Evolutionary conservation across 2,113 vertebrate species (phyloP).

Genomic region (Microcebus lehilahytsara): DNA sequence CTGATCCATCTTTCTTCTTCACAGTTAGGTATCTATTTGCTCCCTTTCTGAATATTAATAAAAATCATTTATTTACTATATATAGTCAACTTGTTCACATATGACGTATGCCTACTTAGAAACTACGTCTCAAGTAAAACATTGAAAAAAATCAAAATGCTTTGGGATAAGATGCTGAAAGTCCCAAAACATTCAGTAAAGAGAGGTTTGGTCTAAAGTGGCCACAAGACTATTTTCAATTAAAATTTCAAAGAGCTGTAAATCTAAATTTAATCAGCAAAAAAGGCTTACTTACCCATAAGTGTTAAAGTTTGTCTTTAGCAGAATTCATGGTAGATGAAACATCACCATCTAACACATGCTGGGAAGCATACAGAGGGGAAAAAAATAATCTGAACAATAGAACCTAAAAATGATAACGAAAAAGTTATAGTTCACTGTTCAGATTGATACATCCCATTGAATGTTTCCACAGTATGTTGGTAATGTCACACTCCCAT

Average conservation of each 20-base stretch:
- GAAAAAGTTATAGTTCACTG: constrained; percentile 9
- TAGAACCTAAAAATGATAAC: constrained; percentile 5
- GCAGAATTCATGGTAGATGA: constrained; percentile 36
- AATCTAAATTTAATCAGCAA: constrained; percentile 31
- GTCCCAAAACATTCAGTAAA: constrained; percentile 28
- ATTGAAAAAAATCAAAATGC: constrained; percentile 26
- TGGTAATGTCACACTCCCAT: constrained; percentile 41
- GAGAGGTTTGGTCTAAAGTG: not conserved
- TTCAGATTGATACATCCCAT: not conserved
- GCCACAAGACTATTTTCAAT: constrained; percentile 40
- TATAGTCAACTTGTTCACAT: constrained; percentile 60
- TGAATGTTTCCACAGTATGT: constrained; percentile 16
- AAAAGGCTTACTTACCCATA: constrained; percentile 46
- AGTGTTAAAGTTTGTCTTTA: constrained; percentile 39
- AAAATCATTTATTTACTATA: constrained; percentile 70
- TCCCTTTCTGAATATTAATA: constrained; percentile 88
- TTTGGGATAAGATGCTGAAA: constrained; percentile 34
- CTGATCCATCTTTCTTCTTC: constrained; percentile 90
- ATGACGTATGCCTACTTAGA: constrained; percentile 60
- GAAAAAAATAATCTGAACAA: not conserved
- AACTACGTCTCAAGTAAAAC: constrained; percentile 62
- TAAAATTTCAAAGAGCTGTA: constrained; percentile 51
- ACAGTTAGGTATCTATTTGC: constrained; percentile 90
- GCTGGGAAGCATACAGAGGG: constrained; percentile 2
- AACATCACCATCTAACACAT: constrained; percentile 43